Percentiles rank a stretch among this genome's conserved stretches.
Evolutionary conservation across 2,797 vertebrate genomes (phyloP).

Genomic region (Lophius americanus): DNA sequence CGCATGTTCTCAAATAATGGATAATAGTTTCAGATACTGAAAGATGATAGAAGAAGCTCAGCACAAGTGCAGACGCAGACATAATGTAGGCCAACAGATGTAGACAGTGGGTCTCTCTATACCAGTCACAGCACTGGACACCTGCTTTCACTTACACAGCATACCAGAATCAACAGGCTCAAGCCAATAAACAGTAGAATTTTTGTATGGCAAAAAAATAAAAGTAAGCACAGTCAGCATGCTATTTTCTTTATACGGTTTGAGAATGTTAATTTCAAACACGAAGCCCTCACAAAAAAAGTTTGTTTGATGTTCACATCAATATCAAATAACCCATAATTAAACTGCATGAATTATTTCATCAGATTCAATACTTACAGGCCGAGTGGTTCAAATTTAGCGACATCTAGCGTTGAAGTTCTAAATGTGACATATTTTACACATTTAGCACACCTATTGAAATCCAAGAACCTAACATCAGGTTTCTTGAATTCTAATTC

Average conservation of each 20-base stretch:
- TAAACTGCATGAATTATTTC: too few relatives aligned
- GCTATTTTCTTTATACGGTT: constrained; percentile 38
- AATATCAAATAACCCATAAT: background rate
- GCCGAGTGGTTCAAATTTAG: too few relatives aligned
- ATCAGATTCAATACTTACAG: too few relatives aligned
- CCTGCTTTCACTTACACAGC: constrained; percentile 79
- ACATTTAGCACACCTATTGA: too few relatives aligned
- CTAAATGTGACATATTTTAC: too few relatives aligned
- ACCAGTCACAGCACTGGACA: constrained; percentile 55
- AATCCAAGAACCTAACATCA: too few relatives aligned
- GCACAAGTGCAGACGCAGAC: constrained; percentile 41
- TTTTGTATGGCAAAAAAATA: constrained; percentile 56
- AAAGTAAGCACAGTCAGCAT: constrained; percentile 44
- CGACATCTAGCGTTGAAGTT: too few relatives aligned
- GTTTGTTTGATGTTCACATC: too few relatives aligned
- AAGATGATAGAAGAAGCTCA: constrained; percentile 26
- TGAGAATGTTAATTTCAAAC: constrained; percentile 37
- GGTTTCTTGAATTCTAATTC: too few relatives aligned
- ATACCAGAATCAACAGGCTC: constrained; percentile 76
- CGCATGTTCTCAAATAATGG: too few relatives aligned
- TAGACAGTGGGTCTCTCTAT: constrained; percentile 53
- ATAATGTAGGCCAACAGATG: constrained; percentile 33
- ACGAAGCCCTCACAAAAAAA: background rate
- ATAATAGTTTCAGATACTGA: constrained; percentile 3
- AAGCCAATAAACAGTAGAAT: constrained; percentile 75